Base-by-base conservation (phyloP, 2,888 invertebrate genomes). In the Mactromeris polynyma region DNA sequence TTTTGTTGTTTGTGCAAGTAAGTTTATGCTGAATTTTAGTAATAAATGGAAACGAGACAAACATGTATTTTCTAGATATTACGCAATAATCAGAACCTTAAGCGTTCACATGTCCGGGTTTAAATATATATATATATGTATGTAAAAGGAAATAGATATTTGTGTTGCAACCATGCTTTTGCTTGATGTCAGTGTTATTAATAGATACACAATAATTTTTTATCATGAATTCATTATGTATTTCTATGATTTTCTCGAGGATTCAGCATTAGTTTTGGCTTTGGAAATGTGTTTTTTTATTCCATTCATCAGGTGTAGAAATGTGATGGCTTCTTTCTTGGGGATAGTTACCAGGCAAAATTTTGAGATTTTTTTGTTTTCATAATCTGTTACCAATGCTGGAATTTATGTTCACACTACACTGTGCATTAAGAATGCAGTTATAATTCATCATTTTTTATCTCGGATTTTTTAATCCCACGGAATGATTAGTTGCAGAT, bases 401-500 rank as follows among this genome's bases (percentile, higher is more conserved):
- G 33, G 73, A 33, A 73, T 73, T 73, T 73, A 73, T 73, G 36
- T 73, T 26, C 73, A 2, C 36, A 33, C 33, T 26, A 31, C 73
- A 17, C 73, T 17, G 36, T 73, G 73, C 73, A 73, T 73, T 73
- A 73, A 36, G 73, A 73, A 73, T 36, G 19, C 73, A 19, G 73
- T 36, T 36, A 36, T 73, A 73, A 33, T 33, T 73, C 73, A 73
- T 73, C 9, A 31, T 69, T 73, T 64, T 73, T 73, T 73, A 33
- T 36, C 33, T 19, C 26, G 21, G 73, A 73, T 73, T 73, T 73
- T 33, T 33, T 33, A 73, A 73, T 73, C 14, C 1, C 36, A 33
- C 17, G 1, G 73, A 73, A 73, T 73, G 33, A 73, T 73, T 73
- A 73, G n/a, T 73, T 73, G 73, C 33, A 33, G 73, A 73, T 73